phyloP scores from a whole-genome alignment of 1,140 invertebrate species.

The Drosophila ogumai region DNA sequence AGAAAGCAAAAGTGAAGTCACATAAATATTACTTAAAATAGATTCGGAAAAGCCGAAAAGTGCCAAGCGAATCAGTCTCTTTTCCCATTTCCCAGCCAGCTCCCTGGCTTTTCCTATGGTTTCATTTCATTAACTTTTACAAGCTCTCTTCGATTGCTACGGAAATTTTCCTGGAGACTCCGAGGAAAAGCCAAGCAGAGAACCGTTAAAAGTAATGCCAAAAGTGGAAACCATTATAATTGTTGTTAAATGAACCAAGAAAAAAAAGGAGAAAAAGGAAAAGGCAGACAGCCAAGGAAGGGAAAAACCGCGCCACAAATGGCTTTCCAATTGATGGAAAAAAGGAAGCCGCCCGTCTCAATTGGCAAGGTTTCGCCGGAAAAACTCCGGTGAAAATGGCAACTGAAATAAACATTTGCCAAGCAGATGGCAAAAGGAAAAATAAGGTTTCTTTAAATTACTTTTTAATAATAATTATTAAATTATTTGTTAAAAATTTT shows the following conservation, averaged over 20 bases:
- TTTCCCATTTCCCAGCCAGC: neutral
- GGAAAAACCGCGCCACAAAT: slow-evolving; percentile 25
- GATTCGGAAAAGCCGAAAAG: slow-evolving; percentile 56
- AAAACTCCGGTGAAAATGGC: slow-evolving; percentile 22
- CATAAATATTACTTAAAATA: slow-evolving; percentile 80
- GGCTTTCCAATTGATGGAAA: slow-evolving; percentile 53
- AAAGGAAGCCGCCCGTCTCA: slow-evolving; percentile 12
- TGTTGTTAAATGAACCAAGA: slow-evolving; percentile 51
- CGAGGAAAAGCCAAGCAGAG: slow-evolving; percentile 18
- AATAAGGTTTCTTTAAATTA: too few species aligned
- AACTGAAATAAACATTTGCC: slow-evolving; percentile 26
- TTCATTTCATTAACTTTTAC: slow-evolving; percentile 76
- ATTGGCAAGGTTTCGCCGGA: slow-evolving; percentile 26
- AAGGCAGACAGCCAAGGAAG: slow-evolving; percentile 15
- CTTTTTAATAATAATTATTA: neutral
- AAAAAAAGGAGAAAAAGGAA: neutral
- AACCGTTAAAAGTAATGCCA: slow-evolving; percentile 50
- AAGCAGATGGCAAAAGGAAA: neutral
- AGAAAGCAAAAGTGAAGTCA: slow-evolving; percentile 22
- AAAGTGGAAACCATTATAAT: slow-evolving; percentile 52
- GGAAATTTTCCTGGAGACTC: slow-evolving; percentile 6
- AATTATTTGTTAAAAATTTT: neutral
- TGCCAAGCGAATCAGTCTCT: slow-evolving; percentile 33
- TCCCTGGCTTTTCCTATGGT: slow-evolving; percentile 32
- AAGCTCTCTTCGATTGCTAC: slow-evolving; percentile 52